Percentiles rank a stretch among this genome's conserved stretches.
Conservation (phyloP, 1,140 invertebrate genomes). For the Megalonaias nervosa region DNA sequence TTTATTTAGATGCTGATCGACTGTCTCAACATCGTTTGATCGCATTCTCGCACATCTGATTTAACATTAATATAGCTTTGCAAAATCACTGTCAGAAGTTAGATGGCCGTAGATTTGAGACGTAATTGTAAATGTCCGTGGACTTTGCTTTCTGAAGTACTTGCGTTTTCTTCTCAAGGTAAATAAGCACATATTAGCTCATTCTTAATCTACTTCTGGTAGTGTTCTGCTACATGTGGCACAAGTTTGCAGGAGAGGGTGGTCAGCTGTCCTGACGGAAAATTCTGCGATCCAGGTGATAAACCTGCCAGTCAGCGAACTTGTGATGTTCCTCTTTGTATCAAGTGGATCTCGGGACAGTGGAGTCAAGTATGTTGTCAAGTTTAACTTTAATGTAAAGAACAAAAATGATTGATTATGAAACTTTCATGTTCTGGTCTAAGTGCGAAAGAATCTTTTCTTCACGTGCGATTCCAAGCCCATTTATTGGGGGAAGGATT, state of each 20-base stretch:
- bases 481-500: too few relatives aligned
- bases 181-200: background rate
- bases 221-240: constrained; percentile 71
- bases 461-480: background rate
- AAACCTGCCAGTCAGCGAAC: constrained; percentile 52
- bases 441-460: background rate
- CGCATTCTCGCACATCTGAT: too few relatives aligned
- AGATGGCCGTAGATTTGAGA: too few relatives aligned
- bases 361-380: constrained; percentile 68
- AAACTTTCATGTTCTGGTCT: background rate
- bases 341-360: constrained; percentile 70
- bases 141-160: too few relatives aligned
- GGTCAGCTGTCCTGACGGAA: constrained; percentile 60
- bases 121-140: too few relatives aligned
- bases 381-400: too few relatives aligned
- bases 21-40: too few relatives aligned
- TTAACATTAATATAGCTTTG: too few relatives aligned
- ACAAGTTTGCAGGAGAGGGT: constrained; percentile 57
- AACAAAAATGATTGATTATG: background rate
- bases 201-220: background rate
- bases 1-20: too few relatives aligned
- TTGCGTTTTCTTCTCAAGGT: background rate
- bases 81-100: too few relatives aligned
- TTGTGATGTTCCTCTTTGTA: constrained; percentile 63
- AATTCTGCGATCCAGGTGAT: constrained; percentile 61